phyloP scores from a whole-genome alignment of 2,113 vertebrate species.

The Salvelinus fontinalis region DNA sequence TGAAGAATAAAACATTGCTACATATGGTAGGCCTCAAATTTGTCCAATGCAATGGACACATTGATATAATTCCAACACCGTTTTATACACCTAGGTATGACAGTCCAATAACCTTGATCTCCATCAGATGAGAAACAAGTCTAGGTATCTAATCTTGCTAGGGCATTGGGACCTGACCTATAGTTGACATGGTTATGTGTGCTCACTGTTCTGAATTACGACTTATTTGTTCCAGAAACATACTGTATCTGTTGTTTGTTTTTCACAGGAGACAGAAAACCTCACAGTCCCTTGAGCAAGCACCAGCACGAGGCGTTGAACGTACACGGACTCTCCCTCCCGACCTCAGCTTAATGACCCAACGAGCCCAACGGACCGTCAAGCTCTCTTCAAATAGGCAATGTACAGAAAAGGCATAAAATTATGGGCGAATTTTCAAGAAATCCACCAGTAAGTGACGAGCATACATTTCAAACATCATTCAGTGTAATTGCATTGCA shows the following conservation, averaged over 20 bases:
- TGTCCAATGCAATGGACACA: not conserved
- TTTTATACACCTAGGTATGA: too few relatives aligned
- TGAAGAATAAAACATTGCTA: too few relatives aligned
- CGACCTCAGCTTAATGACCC: slow-evolving; percentile 78
- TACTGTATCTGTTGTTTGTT: slow-evolving; percentile 16
- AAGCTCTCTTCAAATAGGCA: not conserved
- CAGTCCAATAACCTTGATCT: not conserved
- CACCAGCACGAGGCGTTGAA: slow-evolving; percentile 69
- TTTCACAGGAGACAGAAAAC: slow-evolving; percentile 77
- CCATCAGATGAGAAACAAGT: not conserved
- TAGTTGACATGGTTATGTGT: not conserved
- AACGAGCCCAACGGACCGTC: not conserved
- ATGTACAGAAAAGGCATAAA: not conserved
- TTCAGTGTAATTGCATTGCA: not conserved
- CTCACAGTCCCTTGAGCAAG: slow-evolving; percentile 71
- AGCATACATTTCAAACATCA: slow-evolving; percentile 23
- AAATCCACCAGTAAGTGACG: slow-evolving; percentile 32
- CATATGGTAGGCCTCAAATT: not conserved
- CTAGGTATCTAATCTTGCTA: not conserved
- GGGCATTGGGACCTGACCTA: not conserved
- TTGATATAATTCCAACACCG: not conserved
- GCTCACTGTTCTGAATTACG: slow-evolving; percentile 3
- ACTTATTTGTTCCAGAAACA: slow-evolving; percentile 30
- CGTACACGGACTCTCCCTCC: slow-evolving; percentile 76
- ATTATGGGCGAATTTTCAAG: not conserved